Conservation (phyloP, 2,113 vertebrate genomes). For the Chunga burmeisteri region DNA sequence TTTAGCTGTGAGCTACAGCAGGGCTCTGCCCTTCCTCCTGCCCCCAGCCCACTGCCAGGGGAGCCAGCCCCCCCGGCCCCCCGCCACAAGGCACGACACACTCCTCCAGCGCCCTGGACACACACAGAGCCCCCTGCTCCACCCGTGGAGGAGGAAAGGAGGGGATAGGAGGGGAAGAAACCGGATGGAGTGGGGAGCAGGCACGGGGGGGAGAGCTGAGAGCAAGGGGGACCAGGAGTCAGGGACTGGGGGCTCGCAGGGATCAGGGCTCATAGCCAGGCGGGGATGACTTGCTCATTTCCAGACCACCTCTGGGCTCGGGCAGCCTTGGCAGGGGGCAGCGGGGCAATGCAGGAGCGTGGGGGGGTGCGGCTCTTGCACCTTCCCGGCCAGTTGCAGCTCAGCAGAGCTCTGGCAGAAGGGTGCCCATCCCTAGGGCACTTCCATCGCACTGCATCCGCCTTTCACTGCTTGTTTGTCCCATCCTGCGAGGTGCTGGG, state of each 20-base stretch:
- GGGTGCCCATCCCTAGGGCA: fast-evolving
- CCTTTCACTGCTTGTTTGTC: background rate
- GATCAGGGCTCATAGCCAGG: background rate
- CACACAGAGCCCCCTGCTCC: background rate
- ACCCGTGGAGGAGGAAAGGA: background rate
- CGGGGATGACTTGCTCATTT: background rate
- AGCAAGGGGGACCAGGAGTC: background rate
- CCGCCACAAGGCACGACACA: background rate
- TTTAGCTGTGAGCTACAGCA: constrained; percentile 58
- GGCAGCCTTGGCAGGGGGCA: fast-evolving
- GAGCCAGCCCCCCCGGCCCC: background rate
- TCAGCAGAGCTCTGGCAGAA: background rate
- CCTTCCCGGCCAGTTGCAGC: background rate
- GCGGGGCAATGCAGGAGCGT: background rate
- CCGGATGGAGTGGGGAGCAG: fast-evolving
- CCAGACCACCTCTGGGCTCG: background rate
- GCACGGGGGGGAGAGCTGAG: background rate
- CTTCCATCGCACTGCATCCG: background rate
- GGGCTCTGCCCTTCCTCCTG: constrained; percentile 42
- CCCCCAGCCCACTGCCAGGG: background rate
- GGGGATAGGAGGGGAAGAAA: background rate
- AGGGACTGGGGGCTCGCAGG: background rate
- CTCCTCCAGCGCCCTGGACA: background rate
- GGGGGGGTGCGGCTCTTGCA: background rate
- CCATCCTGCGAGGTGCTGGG: background rate